phyloP scores from a whole-genome alignment of 2,113 vertebrate genomes.

The Loxodonta africana region DNA sequence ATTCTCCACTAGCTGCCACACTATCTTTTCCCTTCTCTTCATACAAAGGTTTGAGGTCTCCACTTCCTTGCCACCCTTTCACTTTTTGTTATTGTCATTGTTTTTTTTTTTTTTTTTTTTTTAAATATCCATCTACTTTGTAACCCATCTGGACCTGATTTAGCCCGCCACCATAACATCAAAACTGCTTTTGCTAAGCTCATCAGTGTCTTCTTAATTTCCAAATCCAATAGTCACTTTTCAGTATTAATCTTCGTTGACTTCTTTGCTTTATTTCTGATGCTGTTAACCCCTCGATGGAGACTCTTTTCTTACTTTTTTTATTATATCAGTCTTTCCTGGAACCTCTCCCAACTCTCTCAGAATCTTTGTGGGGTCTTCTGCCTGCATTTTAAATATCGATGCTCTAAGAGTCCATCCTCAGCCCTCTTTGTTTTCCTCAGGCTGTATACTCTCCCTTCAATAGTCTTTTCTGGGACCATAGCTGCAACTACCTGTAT shows the following conservation, averaged over 20 bases:
- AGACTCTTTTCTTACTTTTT: background rate
- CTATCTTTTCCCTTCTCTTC: background rate
- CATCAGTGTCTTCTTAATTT: background rate
- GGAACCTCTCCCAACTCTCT: background rate
- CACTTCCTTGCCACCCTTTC: background rate
- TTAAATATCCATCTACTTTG: background rate
- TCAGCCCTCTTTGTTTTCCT: background rate
- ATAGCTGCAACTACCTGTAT: background rate
- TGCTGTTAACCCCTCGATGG: background rate
- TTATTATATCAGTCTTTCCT: background rate
- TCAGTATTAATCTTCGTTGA: background rate
- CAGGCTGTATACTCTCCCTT: background rate
- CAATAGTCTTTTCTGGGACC: conserved; percentile 43
- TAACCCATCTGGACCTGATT: background rate
- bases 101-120: background rate
- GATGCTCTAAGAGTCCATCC: background rate
- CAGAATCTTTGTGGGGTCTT: background rate
- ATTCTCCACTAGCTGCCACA: background rate
- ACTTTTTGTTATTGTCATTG: background rate
- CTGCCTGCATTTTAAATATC: conserved; percentile 44
- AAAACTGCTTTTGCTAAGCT: conserved; percentile 39
- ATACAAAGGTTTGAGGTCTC: background rate
- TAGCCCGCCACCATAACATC: background rate
- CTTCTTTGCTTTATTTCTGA: conserved; percentile 58
- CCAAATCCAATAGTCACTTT: background rate